Base-by-base conservation (phyloP, 1,140 invertebrate genomes). In the Plodia interpunctella region DNA sequence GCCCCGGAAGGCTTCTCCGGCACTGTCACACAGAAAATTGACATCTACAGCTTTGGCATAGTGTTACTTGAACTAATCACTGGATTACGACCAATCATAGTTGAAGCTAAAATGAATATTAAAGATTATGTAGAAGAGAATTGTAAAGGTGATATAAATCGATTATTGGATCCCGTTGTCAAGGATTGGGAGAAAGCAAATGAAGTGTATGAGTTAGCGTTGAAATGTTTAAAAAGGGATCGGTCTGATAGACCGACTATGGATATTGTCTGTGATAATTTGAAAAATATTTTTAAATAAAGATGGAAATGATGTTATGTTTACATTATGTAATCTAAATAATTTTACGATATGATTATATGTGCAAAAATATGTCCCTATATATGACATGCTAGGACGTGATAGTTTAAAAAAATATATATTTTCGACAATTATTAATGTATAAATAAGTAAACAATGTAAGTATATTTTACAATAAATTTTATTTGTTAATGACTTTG, bases 11-110 rank as follows among this genome's bases (percentile, higher is more conserved):
- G 94, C 6, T 92, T 93, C 67, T 82, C 90, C 55, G 93, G 94
- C 2, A 93, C 94, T 51, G 89, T 96, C 49, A 94, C 94, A 20
- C 90, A 93, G 15, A 95, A 95, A 90, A 91, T 94, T 65, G 95
- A 96, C 76, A 92, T 94, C 11, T 96, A 93, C 77, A 95, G 94
- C 76, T 96, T 93, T 91, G 95, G 95, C 6, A 93, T 96, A 49
- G 94, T 95, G n/a, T 66, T 95, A 10, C 78, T 95, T 30, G 94
- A 95, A 85, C 62, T 95, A 30, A 68, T 95, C 15, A 95, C 94
- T 25, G 93, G 93, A 25, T 83, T 94, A 21, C 90, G 91, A 49
- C 91, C 93, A 13, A 91, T 92, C 58, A 91, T 94, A 66, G 65
- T 61, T 10, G 60, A 57, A 25, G 79, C 76, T 25, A 78, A 68